Percentiles rank a stretch among this genome's conserved stretches.
phyloP scores from a whole-genome alignment of 1,140 invertebrate genomes.

The Hetaerina americana region DNA sequence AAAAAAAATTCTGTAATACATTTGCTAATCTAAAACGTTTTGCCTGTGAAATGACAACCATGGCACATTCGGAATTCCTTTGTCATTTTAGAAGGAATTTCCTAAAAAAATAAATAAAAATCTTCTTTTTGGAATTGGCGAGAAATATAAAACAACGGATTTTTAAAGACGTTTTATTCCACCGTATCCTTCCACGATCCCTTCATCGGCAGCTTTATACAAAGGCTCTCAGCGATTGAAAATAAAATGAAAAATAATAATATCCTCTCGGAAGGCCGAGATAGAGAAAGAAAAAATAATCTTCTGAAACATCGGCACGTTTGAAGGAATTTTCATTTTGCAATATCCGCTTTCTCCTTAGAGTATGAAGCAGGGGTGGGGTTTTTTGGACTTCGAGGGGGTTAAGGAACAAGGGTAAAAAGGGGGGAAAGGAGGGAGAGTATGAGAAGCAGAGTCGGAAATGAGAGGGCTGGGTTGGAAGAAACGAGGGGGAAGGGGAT shows the following conservation, averaged over 20 bases:
- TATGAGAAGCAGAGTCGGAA: too few species aligned
- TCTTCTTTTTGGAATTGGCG: too few species aligned
- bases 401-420: not conserved
- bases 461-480: too few species aligned
- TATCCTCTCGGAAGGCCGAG: not conserved
- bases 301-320: not conserved
- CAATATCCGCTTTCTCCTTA: not conserved
- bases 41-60: too few species aligned
- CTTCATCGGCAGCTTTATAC: not conserved
- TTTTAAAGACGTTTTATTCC: not conserved
- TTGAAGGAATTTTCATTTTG: not conserved
- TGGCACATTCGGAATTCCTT: not conserved
- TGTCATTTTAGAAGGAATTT: not conserved
- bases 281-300: slow-evolving; percentile 1
- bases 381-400: too few species aligned
- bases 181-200: too few species aligned
- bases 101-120: not conserved
- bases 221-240: not conserved
- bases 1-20: too few species aligned
- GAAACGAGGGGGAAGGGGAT: too few species aligned
- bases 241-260: too few species aligned
- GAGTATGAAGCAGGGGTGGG: not conserved
- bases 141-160: not conserved
- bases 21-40: too few species aligned
- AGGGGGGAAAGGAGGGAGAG: not conserved